These are phyloP conservation scores for Smittia aterrima DNA, from an alignment of 2,888 invertebrate species.

Conservation along the genomic window DNA sequence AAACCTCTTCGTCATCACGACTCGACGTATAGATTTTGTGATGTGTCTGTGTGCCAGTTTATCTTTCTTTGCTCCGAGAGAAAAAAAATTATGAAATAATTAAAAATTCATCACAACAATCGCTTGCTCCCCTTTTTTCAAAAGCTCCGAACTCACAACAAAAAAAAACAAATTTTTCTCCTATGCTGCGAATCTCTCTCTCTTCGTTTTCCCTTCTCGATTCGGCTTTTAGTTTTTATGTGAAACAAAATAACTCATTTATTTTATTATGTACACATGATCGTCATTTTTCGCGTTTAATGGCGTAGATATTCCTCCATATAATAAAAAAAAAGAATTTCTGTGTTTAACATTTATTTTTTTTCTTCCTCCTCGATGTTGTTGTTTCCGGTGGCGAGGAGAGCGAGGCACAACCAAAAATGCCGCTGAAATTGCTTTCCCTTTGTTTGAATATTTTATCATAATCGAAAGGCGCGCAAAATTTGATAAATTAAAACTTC, in stretches of 20 bases:
- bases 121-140: background rate
- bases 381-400: background rate
- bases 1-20: background rate
- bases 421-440: no score
- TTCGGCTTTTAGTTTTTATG: background rate
- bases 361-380: background rate
- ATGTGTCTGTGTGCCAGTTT: background rate
- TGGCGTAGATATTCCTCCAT: background rate
- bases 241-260: conserved; percentile 16
- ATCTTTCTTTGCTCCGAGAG: background rate
- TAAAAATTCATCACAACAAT: conserved; percentile 11
- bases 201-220: background rate
- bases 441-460: background rate
- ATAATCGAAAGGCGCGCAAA: conserved; percentile 13
- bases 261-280: background rate
- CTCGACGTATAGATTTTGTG: background rate
- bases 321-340: background rate
- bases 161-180: background rate
- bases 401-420: no score
- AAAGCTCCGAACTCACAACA: background rate
- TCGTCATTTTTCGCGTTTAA: conserved; percentile 1
- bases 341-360: background rate
- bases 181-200: background rate
- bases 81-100: conserved; percentile 16
- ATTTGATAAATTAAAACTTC: conserved; percentile 37